Evolutionary conservation across 2,888 invertebrate genomes (phyloP).

Genomic region (Iphiclides podalirius): DNA sequence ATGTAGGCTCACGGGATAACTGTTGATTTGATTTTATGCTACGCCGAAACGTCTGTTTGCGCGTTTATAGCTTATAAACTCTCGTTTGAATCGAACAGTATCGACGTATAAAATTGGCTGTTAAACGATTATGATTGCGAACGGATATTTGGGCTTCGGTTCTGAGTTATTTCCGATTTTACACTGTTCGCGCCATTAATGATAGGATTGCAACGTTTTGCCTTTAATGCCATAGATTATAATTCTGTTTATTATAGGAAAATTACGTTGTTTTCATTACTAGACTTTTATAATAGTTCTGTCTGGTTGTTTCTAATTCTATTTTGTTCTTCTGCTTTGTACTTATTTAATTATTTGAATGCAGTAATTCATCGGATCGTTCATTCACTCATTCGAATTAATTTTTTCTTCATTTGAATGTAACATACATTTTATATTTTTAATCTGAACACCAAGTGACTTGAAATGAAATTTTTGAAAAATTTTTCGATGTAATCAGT

Average conservation of each 20-base stretch:
- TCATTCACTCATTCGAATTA: too few relatives aligned
- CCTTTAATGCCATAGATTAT: slow-evolving; percentile 17
- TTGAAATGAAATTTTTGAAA: too few relatives aligned
- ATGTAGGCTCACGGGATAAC: slow-evolving; percentile 78
- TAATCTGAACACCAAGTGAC: too few relatives aligned
- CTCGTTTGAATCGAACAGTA: slow-evolving; percentile 68
- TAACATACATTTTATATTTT: too few relatives aligned
- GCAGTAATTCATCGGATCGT: too few relatives aligned
- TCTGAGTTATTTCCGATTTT: slow-evolving; percentile 53
- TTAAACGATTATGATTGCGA: slow-evolving; percentile 71
- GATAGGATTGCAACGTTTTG: slow-evolving; percentile 15
- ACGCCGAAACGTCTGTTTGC: slow-evolving; percentile 76
- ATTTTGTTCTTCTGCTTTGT: too few relatives aligned
- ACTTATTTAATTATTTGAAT: too few relatives aligned
- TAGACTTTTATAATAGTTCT: too few relatives aligned
- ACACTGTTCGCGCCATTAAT: slow-evolving; percentile 37
- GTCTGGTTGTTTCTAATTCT: too few relatives aligned
- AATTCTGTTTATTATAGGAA: neutral
- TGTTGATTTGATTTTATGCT: slow-evolving; percentile 80
- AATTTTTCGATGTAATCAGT: too few relatives aligned
- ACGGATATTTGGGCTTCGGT: slow-evolving; percentile 52
- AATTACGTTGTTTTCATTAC: too few relatives aligned
- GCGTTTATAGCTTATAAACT: slow-evolving; percentile 77
- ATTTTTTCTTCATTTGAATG: too few relatives aligned
- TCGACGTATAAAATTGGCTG: slow-evolving; percentile 72